phyloP scores from a whole-genome alignment of 2,888 invertebrate species.

The Cactoblastis cactorum region DNA sequence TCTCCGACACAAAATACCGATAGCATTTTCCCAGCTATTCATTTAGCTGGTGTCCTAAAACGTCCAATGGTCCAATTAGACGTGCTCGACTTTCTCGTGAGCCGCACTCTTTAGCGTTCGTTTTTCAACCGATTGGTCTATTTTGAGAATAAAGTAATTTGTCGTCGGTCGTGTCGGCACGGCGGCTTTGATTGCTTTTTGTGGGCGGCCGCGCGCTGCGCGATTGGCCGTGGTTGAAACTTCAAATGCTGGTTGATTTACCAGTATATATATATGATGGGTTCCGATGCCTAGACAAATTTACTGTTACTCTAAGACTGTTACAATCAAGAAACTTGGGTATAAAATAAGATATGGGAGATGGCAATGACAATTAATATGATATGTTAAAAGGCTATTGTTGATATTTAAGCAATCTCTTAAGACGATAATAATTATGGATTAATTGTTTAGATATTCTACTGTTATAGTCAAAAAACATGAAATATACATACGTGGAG shows the following conservation, averaged over 20 bases:
- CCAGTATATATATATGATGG: constrained; percentile 26
- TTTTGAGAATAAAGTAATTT: constrained; percentile 70
- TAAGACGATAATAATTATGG: too few relatives aligned
- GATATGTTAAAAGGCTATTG: too few relatives aligned
- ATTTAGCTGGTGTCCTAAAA: constrained; percentile 28
- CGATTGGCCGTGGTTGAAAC: constrained; percentile 52
- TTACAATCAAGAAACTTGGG: neutral
- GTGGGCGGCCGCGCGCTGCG: constrained; percentile 46
- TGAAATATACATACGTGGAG: too few relatives aligned
- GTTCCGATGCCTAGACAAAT: constrained; percentile 16
- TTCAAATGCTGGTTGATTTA: constrained; percentile 41
- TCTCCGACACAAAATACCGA: neutral
- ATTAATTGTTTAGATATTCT: too few relatives aligned
- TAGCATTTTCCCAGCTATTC: constrained; percentile 14
- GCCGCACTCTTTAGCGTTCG: constrained; percentile 35
- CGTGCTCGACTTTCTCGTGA: constrained; percentile 52
- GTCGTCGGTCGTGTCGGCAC: constrained; percentile 60
- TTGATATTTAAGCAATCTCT: too few relatives aligned
- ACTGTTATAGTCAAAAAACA: too few relatives aligned
- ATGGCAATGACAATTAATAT: too few relatives aligned
- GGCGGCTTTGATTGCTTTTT: constrained; percentile 71
- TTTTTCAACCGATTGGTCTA: constrained; percentile 59
- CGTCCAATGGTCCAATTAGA: constrained; percentile 59
- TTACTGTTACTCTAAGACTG: too few relatives aligned
- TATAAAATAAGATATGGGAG: too few relatives aligned